Conservation (phyloP, 1,140 invertebrate genomes). For the Zaprionus gabonicus region DNA sequence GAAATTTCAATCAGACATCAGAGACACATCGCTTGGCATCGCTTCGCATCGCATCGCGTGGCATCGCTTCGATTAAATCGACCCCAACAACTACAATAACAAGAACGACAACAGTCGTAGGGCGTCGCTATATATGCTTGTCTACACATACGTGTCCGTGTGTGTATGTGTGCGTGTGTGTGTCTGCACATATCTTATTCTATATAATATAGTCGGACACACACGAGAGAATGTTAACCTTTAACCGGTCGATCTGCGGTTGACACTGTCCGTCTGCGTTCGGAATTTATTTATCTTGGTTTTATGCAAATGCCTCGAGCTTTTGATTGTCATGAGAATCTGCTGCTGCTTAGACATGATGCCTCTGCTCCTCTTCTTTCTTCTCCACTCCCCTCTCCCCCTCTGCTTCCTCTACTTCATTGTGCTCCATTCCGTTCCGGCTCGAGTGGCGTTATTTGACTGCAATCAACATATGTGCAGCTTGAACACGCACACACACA, state of each 20-base stretch:
- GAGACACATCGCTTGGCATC: slow-evolving; percentile 32
- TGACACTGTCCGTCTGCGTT: slow-evolving; percentile 41
- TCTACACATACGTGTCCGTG: neutral
- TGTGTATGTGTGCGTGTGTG: neutral
- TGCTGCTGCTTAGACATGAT: slow-evolving; percentile 57
- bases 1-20: slow-evolving; percentile 58
- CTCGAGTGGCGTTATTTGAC: slow-evolving; percentile 15
- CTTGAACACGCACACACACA: slow-evolving; percentile 13
- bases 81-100: slow-evolving; percentile 29
- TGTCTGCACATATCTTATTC: slow-evolving; percentile 1
- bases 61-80: slow-evolving; percentile 46
- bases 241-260: slow-evolving; percentile 62
- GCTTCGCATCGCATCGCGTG: slow-evolving; percentile 40
- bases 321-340: slow-evolving; percentile 54
- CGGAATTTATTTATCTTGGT: slow-evolving; percentile 62
- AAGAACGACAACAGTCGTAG: slow-evolving; percentile 1
- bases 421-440: slow-evolving; percentile 21
- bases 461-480: slow-evolving; percentile 20
- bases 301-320: slow-evolving; percentile 60
- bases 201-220: slow-evolving; percentile 2
- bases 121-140: slow-evolving; percentile 22
- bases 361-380: neutral
- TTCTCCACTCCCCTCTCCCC: neutral
- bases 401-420: neutral
- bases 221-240: slow-evolving; percentile 56